Conservation (phyloP, 2,888 invertebrate species). For the Euzophera pinguis region DNA sequence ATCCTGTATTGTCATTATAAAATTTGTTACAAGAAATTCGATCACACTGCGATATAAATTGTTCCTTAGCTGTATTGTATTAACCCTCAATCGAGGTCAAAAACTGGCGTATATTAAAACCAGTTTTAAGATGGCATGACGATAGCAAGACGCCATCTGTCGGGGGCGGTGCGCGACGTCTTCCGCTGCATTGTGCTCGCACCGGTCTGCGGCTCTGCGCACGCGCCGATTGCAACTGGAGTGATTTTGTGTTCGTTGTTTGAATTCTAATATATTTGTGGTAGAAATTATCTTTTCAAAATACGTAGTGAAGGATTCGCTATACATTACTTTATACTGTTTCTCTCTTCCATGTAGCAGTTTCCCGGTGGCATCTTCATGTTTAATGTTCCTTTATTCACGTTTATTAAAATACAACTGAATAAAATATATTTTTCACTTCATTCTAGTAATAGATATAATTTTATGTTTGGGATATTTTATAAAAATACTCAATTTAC, state of each 20-base stretch:
- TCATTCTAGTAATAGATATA: too few species aligned
- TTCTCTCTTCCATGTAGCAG: too few species aligned
- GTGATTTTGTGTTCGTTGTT: slow-evolving; percentile 13
- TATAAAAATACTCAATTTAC: too few species aligned
- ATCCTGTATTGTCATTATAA: background rate
- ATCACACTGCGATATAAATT: background rate
- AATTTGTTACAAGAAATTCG: background rate
- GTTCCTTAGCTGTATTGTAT: background rate
- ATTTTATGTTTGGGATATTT: too few species aligned
- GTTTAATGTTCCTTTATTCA: too few species aligned
- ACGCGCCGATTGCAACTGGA: slow-evolving; percentile 56
- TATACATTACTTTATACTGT: too few species aligned
- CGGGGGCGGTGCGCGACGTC: slow-evolving; percentile 58
- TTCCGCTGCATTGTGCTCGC: slow-evolving; percentile 72
- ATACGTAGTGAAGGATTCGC: too few species aligned
- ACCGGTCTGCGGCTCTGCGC: slow-evolving; percentile 49
- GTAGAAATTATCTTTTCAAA: too few species aligned
- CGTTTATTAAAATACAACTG: too few species aligned
- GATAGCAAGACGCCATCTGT: slow-evolving; percentile 51
- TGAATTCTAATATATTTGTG: background rate
- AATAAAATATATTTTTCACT: too few species aligned
- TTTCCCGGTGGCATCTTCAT: too few species aligned
- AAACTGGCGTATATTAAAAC: slow-evolving; percentile 50
- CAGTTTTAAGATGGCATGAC: slow-evolving; percentile 58
- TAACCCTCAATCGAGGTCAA: slow-evolving; percentile 51